Conservation (phyloP, 1,140 invertebrate genomes). For the Caenorhabditis inopinata region DNA sequence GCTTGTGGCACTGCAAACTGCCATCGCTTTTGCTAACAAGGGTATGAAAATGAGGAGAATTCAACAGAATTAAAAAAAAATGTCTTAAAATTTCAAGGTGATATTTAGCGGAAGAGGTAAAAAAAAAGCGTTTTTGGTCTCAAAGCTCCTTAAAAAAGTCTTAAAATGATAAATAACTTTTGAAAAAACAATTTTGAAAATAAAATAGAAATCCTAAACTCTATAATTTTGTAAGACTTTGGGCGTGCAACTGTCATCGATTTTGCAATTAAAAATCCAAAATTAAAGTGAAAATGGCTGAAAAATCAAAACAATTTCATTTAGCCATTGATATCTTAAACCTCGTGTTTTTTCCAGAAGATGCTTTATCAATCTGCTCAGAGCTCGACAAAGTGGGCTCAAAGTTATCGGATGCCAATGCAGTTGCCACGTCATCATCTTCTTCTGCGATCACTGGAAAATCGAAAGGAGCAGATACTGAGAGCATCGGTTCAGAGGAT, state of each 20-base stretch:
- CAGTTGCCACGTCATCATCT: not conserved
- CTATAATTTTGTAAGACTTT: too few species aligned
- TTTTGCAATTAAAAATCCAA: too few species aligned
- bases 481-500: conserved; percentile 35
- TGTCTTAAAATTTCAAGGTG: too few species aligned
- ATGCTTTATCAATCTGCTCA: conserved; percentile 18
- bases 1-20: conserved; percentile 12
- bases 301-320: not conserved
- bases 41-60: not conserved
- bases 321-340: not conserved
- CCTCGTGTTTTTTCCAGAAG: not conserved
- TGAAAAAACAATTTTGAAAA: too few species aligned
- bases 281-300: not conserved
- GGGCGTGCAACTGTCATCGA: too few species aligned
- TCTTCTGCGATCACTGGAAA: not conserved
- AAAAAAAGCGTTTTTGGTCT: too few species aligned
- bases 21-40: conserved; percentile 28
- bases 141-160: too few species aligned
- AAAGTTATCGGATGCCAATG: not conserved
- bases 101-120: too few species aligned
- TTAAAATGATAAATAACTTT: too few species aligned
- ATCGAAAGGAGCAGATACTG: conserved; percentile 19
- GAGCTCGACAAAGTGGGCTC: not conserved
- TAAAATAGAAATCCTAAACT: too few species aligned
- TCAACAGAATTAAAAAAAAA: too few species aligned